Evolutionary conservation across 2,113 vertebrate genomes (phyloP), one percentile per base, ranked within the genome.

Genomic region (Nanorana parkeri): DNA sequence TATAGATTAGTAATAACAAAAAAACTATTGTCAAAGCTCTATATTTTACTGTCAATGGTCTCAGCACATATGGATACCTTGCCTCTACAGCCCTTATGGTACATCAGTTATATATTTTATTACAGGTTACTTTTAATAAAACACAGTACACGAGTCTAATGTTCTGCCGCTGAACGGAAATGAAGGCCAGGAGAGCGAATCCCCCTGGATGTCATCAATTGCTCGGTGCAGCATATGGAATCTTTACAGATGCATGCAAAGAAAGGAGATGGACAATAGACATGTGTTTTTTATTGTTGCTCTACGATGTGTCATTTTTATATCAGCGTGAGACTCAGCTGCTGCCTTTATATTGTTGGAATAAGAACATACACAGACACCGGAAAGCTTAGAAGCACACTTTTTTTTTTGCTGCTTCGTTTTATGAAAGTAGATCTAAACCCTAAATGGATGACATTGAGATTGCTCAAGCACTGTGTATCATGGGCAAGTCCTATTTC

Each of bases 231-330:
- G 20, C 55, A 23, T 41, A 41, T 23, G 26, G 68, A 29, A 55
- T 56, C 29, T n/a, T 26, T 73, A 36, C 6, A 32, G 55, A 17
- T 41, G 28, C 11, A 60, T 19, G 55, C 36, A 16, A 36, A 13
- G 28, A 23, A 32, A 21, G 28, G 32, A 36, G 36, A 60, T 8
- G 7, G 17, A 61, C 28, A 16, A 58, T 2, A 26, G 55, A 61
- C 72, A 75, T 75, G 55, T 75, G 72, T 4, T 75, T 75, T 41
- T 58, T 75, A 75, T 75, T 75, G 72, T 41, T 75, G 3, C 72
- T 41, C 26, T 41, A 23, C 55, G 60, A 60, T 16, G 21, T 36
- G 28, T n/a, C 19, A 41, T 63, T 63, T 75, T 61, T 60, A 75
- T 75, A 75, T 61, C 36, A 75, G 55, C 54, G n/a, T 54, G 54